Percentiles rank a stretch among this genome's conserved stretches.
Evolutionary conservation across 1,140 invertebrate genomes (phyloP).

Genomic region (Orchesella cincta): DNA sequence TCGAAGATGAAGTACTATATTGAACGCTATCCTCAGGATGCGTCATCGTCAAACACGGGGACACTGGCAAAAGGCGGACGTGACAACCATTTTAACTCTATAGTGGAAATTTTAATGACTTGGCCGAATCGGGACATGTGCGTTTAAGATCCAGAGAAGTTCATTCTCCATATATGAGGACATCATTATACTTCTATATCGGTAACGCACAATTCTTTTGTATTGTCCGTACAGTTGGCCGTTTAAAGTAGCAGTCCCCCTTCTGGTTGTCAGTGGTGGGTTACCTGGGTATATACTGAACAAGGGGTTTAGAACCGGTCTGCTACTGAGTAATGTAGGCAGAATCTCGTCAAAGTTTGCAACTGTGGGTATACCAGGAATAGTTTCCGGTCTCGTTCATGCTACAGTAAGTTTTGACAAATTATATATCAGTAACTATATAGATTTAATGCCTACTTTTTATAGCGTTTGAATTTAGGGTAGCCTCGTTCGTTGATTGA

Average conservation of each 20-base stretch:
- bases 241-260: constrained; percentile 7
- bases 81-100: neutral
- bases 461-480: neutral
- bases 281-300: constrained; percentile 34
- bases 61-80: neutral
- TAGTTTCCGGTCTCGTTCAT: constrained; percentile 15
- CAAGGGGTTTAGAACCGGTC: constrained; percentile 35
- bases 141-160: no score
- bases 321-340: constrained; percentile 23
- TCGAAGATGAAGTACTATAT: no score
- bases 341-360: constrained; percentile 29
- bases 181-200: neutral
- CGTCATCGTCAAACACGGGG: no score
- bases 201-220: neutral
- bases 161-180: no score
- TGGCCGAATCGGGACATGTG: constrained; percentile 24
- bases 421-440: no score
- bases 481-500: no score
- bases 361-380: constrained; percentile 13
- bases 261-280: neutral
- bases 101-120: neutral
- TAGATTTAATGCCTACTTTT: neutral
- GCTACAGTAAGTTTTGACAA: constrained; percentile 36
- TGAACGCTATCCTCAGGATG: neutral
- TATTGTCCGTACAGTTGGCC: constrained; percentile 35